Evolutionary conservation across 2,797 vertebrate genomes (phyloP).

Genomic region (Remorina albescens): DNA sequence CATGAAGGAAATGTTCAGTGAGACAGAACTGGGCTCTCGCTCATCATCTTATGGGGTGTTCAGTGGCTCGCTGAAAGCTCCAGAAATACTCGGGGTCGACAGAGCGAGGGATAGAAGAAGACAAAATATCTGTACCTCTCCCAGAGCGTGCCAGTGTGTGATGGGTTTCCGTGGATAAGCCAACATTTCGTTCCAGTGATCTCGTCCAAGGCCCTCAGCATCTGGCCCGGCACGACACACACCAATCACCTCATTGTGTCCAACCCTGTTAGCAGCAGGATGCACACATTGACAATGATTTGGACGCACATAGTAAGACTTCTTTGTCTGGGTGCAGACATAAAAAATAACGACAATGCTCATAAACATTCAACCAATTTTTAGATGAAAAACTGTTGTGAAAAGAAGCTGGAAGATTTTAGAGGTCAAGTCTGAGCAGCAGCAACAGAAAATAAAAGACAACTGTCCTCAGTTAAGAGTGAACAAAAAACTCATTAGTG

Average conservation of each 20-base stretch:
- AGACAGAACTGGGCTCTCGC: background rate
- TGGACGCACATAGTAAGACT: background rate
- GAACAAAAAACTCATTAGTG: background rate
- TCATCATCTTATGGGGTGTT: background rate
- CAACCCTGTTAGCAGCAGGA: constrained; percentile 85
- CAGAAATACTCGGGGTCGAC: background rate
- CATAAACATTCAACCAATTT: background rate
- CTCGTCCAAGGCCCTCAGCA: constrained; percentile 93
- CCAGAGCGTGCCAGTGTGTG: constrained; percentile 95
- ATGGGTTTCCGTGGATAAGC: constrained; percentile 97
- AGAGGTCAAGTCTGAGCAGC: background rate
- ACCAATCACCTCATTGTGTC: constrained; percentile 98
- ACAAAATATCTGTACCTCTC: constrained; percentile 87
- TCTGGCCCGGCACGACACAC: constrained; percentile 94
- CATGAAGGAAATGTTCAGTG: background rate
- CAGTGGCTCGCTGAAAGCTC: background rate
- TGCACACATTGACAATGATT: constrained; percentile 11
- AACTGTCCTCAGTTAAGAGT: background rate
- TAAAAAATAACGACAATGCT: background rate
- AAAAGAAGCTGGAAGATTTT: background rate
- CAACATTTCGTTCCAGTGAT: constrained; percentile 99
- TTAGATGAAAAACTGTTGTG: background rate
- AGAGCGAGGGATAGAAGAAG: background rate
- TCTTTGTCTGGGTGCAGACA: background rate
- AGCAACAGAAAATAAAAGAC: background rate